Evolutionary conservation across 1,140 invertebrate genomes (phyloP), one percentile per base, ranked within the genome.

Genomic region (Sminthurinus signatus): DNA sequence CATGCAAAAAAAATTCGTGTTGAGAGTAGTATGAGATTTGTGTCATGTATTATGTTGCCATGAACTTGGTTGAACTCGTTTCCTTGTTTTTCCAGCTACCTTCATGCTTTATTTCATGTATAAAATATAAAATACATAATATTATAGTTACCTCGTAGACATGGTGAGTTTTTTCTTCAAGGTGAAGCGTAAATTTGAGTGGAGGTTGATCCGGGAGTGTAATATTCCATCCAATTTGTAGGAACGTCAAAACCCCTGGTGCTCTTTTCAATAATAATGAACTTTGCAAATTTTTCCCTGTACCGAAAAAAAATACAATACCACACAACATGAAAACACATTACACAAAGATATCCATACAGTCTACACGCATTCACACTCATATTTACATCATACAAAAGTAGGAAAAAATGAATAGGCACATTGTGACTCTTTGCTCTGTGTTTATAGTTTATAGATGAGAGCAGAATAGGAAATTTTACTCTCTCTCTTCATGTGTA

Each of bases 181-280:
- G 36, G 28, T 65, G 62, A 54, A 72, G 27, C 17, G 43, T 43
- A 14, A 69, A 17, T 19, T 55, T 32, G 2, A 72, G 27, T 17
- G 70, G 70, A 1, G 36, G 25, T 12, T 61, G 59, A 60, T 61
- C 43, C 0, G 61, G 56, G 14, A 69, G 31, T 25, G 64, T 63
- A 27, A 67, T 42, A 44, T 64, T 65, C 61, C 57, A 63, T 62
- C 64, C 60, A 56, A 66, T 61, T 54, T 68, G 28, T 2, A 72
- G 36, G 43, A 67, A 65, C 29, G 67, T 60, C 62, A 72, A 63
- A 59, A 66, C 43, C 14, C 70, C 67, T 19, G 70, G 60, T 52
- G 64, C 56, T 59, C 67, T 67, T 63, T 62, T 63, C 36, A 69
- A 51, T 54, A 55, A 64, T 60, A 72, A 59, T 62, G 67, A 67